Percentiles rank a stretch among this genome's conserved stretches.
Conservation (phyloP, 1,140 invertebrate genomes). For the Ctenoplectra terminalis region DNA sequence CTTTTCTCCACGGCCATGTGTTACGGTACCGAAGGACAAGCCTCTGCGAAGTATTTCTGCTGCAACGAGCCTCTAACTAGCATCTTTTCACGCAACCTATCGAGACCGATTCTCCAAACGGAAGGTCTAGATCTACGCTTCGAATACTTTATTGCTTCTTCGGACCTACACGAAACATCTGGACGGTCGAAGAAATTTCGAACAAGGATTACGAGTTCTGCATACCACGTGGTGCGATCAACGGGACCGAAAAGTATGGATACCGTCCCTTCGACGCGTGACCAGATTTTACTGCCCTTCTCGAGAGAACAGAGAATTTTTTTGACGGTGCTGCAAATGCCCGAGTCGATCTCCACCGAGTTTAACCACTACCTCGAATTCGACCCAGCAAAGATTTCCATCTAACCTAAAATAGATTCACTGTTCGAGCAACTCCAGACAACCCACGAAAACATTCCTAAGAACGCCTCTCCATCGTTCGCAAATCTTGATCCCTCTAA, state of each 20-base stretch:
- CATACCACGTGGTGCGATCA: not conserved
- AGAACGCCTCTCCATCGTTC: not conserved
- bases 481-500: not conserved
- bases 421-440: too few species aligned
- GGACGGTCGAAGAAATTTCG: too few species aligned
- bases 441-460: not conserved
- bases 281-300: not conserved
- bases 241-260: not conserved
- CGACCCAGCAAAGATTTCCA: too few species aligned
- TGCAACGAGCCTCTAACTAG: not conserved
- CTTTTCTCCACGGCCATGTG: conserved; percentile 22
- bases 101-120: too few species aligned
- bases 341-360: too few species aligned
- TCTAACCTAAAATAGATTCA: too few species aligned
- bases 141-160: too few species aligned
- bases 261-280: not conserved
- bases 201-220: not conserved
- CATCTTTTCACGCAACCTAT: not conserved
- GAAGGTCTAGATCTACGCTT: not conserved
- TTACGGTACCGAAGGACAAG: conserved; percentile 36
- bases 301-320: not conserved
- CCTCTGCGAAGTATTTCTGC: conserved; percentile 1
- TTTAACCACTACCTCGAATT: too few species aligned
- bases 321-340: too few species aligned
- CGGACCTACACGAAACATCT: not conserved